These are phyloP conservation scores for Griposia aprilina DNA, from an alignment of 2,888 invertebrate species.

Conservation along the genomic window DNA sequence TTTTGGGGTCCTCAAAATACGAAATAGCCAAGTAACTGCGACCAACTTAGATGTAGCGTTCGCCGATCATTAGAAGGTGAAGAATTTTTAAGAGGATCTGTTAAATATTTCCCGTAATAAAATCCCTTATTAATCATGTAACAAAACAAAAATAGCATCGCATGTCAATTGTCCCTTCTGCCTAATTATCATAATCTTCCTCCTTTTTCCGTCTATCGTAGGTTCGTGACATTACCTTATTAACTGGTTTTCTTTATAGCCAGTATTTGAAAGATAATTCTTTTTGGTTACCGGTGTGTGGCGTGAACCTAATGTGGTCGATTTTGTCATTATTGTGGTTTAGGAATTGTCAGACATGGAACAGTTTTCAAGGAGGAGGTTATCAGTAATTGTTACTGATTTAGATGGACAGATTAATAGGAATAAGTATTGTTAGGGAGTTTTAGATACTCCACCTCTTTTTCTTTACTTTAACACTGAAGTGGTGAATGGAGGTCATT, in stretches of 20 bases:
- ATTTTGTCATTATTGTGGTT: slow-evolving; percentile 61
- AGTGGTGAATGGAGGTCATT: background rate
- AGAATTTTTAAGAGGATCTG: too few relatives aligned
- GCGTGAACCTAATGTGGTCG: slow-evolving; percentile 57
- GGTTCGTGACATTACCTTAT: slow-evolving; percentile 77
- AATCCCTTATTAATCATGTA: background rate
- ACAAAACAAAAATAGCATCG: slow-evolving; percentile 5
- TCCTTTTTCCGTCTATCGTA: slow-evolving; percentile 44
- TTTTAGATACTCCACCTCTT: background rate
- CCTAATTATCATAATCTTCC: slow-evolving; percentile 48
- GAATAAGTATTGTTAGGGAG: background rate
- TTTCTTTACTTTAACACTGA: background rate
- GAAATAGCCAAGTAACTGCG: too few relatives aligned
- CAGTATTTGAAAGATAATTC: slow-evolving; percentile 73
- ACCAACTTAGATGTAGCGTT: too few relatives aligned
- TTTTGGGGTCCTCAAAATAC: too few relatives aligned
- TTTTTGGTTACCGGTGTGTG: slow-evolving; percentile 65
- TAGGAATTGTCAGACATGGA: slow-evolving; percentile 19
- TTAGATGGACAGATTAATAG: slow-evolving; percentile 8
- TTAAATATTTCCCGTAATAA: too few relatives aligned
- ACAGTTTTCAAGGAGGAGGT: slow-evolving; percentile 15
- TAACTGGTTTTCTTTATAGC: slow-evolving; percentile 76
- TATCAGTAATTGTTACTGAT: slow-evolving; percentile 16
- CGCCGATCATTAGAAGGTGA: too few relatives aligned
- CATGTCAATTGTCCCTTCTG: slow-evolving; percentile 44